phyloP scores from a whole-genome alignment of 2,797 vertebrate genomes.

The Sorex maritimensis region DNA sequence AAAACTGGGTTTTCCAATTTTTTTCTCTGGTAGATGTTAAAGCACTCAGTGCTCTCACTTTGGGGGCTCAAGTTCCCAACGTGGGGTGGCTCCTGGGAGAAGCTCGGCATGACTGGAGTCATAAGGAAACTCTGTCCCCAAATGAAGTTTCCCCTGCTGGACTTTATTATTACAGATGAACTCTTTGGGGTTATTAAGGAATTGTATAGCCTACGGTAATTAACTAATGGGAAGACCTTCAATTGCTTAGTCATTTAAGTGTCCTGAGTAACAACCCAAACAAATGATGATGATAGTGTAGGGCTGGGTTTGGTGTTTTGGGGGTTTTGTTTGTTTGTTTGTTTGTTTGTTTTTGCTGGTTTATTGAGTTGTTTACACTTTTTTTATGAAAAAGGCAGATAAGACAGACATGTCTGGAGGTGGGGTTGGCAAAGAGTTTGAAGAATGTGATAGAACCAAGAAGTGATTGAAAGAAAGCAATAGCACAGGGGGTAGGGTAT shows the following conservation, averaged over 20 bases:
- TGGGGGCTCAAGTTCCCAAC: background rate
- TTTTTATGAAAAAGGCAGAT: too few relatives aligned
- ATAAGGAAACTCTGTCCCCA: background rate
- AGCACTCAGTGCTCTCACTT: background rate
- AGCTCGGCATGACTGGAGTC: background rate
- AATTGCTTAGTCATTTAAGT: background rate
- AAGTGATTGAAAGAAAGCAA: too few relatives aligned
- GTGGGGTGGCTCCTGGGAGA: too few relatives aligned
- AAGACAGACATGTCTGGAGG: too few relatives aligned
- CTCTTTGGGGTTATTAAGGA: background rate
- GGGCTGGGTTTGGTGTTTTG: too few relatives aligned
- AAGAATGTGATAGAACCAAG: too few relatives aligned
- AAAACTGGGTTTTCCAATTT: background rate
- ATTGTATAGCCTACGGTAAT: background rate
- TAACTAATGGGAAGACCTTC: background rate
- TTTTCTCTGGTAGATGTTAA: background rate
- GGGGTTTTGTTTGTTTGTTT: too few relatives aligned
- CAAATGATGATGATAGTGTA: background rate
- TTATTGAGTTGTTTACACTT: too few relatives aligned
- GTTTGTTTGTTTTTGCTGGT: too few relatives aligned
- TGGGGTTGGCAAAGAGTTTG: too few relatives aligned
- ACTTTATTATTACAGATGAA: background rate
- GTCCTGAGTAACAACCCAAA: conserved; percentile 23
- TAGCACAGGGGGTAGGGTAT: too few relatives aligned
- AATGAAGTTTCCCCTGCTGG: background rate